These are phyloP conservation scores for Xenopus petersii DNA, from an alignment of 2,797 vertebrate species.

Conservation along the genomic window DNA sequence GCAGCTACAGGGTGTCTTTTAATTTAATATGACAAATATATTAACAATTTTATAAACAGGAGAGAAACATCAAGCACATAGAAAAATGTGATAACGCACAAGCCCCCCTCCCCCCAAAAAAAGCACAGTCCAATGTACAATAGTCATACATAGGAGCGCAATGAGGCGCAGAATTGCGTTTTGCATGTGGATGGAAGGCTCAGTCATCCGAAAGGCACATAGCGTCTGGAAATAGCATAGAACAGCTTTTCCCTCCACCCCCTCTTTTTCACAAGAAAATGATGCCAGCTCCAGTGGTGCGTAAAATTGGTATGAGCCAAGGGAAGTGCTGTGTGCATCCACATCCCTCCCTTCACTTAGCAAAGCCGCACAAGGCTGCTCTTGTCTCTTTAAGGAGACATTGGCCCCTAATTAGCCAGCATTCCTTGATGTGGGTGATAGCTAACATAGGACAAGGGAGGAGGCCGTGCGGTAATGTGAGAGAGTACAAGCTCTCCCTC, in stretches of 20 bases:
- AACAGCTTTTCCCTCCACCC: conserved; percentile 48
- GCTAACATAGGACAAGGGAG: conserved; percentile 32
- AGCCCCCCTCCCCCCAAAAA: no score
- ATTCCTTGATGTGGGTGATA: conserved; percentile 52
- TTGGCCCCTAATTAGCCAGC: conserved; percentile 66
- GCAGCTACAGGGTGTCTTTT: no score
- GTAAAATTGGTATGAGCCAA: conserved; percentile 66
- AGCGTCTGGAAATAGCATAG: conserved; percentile 43
- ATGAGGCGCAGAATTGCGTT: neutral
- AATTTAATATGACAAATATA: no score
- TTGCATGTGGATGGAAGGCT: conserved; percentile 19
- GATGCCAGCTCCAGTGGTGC: conserved; percentile 64
- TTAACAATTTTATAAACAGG: no score
- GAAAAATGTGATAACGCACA: no score
- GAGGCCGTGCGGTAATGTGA: conserved; percentile 41
- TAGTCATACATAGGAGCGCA: neutral
- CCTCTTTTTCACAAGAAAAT: conserved; percentile 58
- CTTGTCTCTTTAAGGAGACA: conserved; percentile 66
- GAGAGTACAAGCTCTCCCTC: conserved; percentile 29
- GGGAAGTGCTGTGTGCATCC: conserved; percentile 55
- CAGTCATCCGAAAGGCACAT: conserved; percentile 38
- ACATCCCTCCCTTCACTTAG: conserved; percentile 60
- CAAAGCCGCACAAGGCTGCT: conserved; percentile 61
- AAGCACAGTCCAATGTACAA: no score
- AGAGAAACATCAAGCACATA: no score